phyloP scores from a whole-genome alignment of 2,797 vertebrate genomes.

The Neostethus bicornis region DNA sequence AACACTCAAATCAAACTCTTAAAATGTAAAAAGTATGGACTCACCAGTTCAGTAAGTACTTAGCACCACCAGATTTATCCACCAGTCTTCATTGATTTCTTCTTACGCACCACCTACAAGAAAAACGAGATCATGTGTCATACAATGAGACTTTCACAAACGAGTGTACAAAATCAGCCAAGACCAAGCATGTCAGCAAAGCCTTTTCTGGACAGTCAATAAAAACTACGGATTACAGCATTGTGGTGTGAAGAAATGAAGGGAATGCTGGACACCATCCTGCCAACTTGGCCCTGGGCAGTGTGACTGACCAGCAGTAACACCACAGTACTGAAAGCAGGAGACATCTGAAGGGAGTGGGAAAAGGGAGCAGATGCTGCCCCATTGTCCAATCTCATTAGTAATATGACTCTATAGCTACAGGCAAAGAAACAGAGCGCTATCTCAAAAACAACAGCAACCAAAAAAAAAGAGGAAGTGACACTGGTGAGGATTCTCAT shows the following conservation, averaged over 20 bases:
- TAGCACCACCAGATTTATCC: conserved; percentile 21
- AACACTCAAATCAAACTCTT: not conserved
- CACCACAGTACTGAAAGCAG: conserved; percentile 13
- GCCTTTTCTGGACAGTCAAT: conserved; percentile 16
- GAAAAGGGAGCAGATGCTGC: conserved; percentile 44
- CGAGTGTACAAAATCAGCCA: not conserved
- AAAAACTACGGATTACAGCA: conserved; percentile 11
- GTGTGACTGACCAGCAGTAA: conserved; percentile 14
- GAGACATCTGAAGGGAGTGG: conserved; percentile 19
- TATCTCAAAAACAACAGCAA: conserved; percentile 10
- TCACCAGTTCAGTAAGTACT: conserved; percentile 54
- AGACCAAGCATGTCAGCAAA: conserved; percentile 24
- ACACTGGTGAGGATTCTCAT: conserved; percentile 20
- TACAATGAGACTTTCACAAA: conserved; percentile 8
- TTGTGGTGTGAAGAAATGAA: conserved; percentile 10
- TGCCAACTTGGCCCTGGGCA: conserved; percentile 27
- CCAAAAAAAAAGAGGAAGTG: conserved; percentile 4
- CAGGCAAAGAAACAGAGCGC: conserved; percentile 20
- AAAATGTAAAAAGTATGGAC: conserved; percentile 30
- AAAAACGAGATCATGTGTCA: conserved; percentile 7
- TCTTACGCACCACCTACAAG: conserved; percentile 37
- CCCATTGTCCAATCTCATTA: conserved; percentile 41
- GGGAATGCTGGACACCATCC: conserved; percentile 8
- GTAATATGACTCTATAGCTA: conserved; percentile 15
- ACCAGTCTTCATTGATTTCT: conserved; percentile 19